Base-by-base conservation (phyloP, 2,888 invertebrate species). In the Anarsia innoxiella region DNA sequence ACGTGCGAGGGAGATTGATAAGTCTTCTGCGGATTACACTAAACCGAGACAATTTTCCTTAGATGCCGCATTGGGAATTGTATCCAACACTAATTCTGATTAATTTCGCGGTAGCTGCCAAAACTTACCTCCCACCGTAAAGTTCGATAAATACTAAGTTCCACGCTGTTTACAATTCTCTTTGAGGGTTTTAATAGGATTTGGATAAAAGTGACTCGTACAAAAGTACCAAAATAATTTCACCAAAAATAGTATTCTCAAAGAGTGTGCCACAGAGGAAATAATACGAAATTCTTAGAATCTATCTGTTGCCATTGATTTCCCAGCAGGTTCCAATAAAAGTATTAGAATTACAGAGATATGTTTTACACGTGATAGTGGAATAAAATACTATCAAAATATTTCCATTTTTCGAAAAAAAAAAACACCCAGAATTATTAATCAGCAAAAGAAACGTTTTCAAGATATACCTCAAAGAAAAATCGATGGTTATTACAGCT, bases 291-390 rank as follows among this genome's bases (percentile, higher is more conserved):
- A 54, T 59, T 51, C 53, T 36, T 41, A 44, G 44, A 42, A 42
- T 48, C 42, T 31, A 41, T 19, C 40, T 45, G 46, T 51, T 46
- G 49, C 47, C 63, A 58, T 56, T 61, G 52, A 66, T 65, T 59
- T 61, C 51, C 56, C 57, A 40, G 40, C 32, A 54, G 58, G 45
- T 45, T 44, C 30, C 41, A n/a, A n/a, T n/a, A n/a, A n/a, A n/a
- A n/a, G n/a, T n/a, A n/a, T n/a, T n/a, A n/a, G n/a, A n/a, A n/a
- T n/a, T n/a, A n/a, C n/a, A n/a, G n/a, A n/a, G n/a, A n/a, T n/a
- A n/a, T n/a, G n/a, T n/a, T n/a, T n/a, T n/a, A n/a, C n/a, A n/a
- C n/a, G n/a, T n/a, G n/a, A n/a, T n/a, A n/a, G n/a, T n/a, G n/a
- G n/a, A n/a, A n/a, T n/a, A n/a, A n/a, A n/a, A n/a, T n/a, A n/a